These are phyloP conservation scores for Drosophila infuscata DNA, from an alignment of 2,888 invertebrate genomes.

Conservation along the genomic window DNA sequence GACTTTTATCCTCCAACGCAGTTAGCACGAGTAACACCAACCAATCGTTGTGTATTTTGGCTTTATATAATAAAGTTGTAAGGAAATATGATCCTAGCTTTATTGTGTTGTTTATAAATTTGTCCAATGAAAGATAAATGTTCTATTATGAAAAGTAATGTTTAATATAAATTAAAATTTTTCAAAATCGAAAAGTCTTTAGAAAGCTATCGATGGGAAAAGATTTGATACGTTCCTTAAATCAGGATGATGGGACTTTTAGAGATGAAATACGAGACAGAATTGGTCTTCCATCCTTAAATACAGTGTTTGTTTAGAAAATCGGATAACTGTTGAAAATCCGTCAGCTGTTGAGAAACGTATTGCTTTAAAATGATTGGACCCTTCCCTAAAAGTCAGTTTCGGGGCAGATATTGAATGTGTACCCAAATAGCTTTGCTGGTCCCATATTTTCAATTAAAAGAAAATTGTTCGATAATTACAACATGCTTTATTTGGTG, in stretches of 20 bases:
- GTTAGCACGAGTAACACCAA: slow-evolving; percentile 29
- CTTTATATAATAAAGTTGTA: slow-evolving; percentile 23
- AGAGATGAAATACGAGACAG: too few species aligned
- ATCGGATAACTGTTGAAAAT: too few species aligned
- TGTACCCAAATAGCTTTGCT: not conserved
- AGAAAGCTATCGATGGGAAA: too few species aligned
- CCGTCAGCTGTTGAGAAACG: too few species aligned
- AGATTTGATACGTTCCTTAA: too few species aligned
- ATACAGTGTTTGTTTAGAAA: too few species aligned
- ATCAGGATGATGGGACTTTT: too few species aligned
- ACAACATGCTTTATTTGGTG: not conserved
- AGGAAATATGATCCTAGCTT: not conserved
- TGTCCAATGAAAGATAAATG: not conserved
- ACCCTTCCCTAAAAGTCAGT: not conserved
- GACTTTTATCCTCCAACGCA: slow-evolving; percentile 44
- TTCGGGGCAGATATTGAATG: not conserved
- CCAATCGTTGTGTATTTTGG: slow-evolving; percentile 24
- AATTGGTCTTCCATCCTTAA: too few species aligned
- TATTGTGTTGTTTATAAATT: not conserved
- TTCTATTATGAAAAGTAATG: not conserved
- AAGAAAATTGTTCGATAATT: not conserved
- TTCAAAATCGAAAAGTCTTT: too few species aligned
- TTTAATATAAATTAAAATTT: not conserved
- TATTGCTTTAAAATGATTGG: not conserved
- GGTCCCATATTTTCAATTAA: not conserved